Evolutionary conservation across 2,888 invertebrate genomes (phyloP).

Genomic region (Melanchra persicariae): DNA sequence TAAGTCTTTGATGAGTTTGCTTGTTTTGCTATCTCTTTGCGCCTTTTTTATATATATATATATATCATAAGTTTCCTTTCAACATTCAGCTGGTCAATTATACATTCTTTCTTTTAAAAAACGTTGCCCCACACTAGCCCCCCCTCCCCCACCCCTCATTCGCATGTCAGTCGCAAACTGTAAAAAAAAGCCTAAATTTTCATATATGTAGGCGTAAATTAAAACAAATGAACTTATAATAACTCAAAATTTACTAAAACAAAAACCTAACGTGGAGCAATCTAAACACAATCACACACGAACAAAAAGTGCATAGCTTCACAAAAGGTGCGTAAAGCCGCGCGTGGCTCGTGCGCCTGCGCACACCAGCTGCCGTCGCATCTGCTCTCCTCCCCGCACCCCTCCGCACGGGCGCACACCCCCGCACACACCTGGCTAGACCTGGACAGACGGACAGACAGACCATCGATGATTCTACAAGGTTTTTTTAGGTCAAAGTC

Average conservation of each 20-base stretch:
- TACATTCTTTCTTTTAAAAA: too few species aligned
- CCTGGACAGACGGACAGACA: slow-evolving; percentile 62
- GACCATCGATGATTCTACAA: slow-evolving; percentile 27
- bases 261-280: slow-evolving; percentile 33
- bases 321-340: slow-evolving; percentile 77
- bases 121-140: too few species aligned
- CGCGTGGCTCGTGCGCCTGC: slow-evolving; percentile 61
- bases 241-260: not conserved
- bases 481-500: slow-evolving; percentile 60
- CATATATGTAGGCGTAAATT: too few species aligned
- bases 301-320: slow-evolving; percentile 68
- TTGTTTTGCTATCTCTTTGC: too few species aligned
- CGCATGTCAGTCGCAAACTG: too few species aligned
- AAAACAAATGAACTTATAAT: not conserved
- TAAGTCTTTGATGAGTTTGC: too few species aligned
- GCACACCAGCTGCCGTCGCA: slow-evolving; percentile 74
- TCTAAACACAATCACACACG: slow-evolving; percentile 52
- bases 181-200: too few species aligned
- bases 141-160: too few species aligned
- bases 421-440: slow-evolving; percentile 58
- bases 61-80: too few species aligned
- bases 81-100: too few species aligned
- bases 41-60: too few species aligned
- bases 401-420: slow-evolving; percentile 51
- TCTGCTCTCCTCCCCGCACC: slow-evolving; percentile 72